Conservation (phyloP, 2,888 invertebrate species). For the Clusia tigrina region DNA sequence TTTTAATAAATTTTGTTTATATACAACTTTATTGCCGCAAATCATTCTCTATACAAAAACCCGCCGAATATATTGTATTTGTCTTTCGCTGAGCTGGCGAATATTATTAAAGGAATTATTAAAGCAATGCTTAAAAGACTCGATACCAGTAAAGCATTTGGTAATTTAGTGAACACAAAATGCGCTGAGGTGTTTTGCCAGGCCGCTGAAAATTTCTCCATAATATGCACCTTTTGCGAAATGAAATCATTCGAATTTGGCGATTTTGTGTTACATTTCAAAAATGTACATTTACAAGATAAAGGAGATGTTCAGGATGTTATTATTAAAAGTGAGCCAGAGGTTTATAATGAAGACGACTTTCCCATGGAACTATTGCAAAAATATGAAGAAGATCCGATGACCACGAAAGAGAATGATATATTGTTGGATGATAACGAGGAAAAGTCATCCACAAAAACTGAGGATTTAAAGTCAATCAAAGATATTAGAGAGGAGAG, state of each 20-base stretch:
- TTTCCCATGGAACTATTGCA: background rate
- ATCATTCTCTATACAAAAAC: too few relatives aligned
- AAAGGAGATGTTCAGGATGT: constrained; percentile 10
- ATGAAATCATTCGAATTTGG: constrained; percentile 38
- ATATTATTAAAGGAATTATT: too few relatives aligned
- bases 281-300: constrained; percentile 36
- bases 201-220: constrained; percentile 32
- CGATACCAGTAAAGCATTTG: background rate
- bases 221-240: constrained; percentile 32
- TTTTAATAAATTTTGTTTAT: too few relatives aligned
- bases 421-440: background rate
- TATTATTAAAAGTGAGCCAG: background rate
- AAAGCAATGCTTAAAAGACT: too few relatives aligned
- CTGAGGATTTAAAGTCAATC: too few relatives aligned
- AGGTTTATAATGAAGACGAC: background rate
- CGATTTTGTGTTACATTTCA: constrained; percentile 36
- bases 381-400: background rate
- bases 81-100: too few relatives aligned
- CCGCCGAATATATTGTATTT: too few relatives aligned
- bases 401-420: background rate
- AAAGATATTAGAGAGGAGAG: background rate
- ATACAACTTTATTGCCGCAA: too few relatives aligned
- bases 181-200: constrained; percentile 40
- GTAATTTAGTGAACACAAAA: constrained; percentile 25
- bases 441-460: constrained; percentile 14